Evolutionary conservation across 2,888 invertebrate genomes (phyloP).

Genomic region (Hydroisotoma schaefferi): DNA sequence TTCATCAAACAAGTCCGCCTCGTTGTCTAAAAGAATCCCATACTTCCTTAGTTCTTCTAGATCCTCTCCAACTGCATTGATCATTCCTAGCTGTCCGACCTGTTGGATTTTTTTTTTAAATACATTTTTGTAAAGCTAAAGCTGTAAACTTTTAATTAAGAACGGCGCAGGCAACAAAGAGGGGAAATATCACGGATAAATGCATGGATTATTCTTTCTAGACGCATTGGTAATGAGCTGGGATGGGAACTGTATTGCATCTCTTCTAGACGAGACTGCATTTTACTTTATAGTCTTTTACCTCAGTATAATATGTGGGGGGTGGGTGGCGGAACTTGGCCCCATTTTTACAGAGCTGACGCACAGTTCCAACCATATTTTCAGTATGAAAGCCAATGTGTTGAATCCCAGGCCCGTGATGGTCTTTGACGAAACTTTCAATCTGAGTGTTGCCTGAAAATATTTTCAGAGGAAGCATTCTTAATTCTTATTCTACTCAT

Average conservation of each 20-base stretch:
- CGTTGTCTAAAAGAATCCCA: constrained; percentile 53
- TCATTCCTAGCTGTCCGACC: constrained; percentile 51
- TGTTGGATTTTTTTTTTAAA: too few relatives aligned
- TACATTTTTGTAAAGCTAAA: background rate
- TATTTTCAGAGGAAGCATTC: constrained; percentile 4
- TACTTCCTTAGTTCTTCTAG: constrained; percentile 50
- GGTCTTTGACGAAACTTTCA: constrained; percentile 53
- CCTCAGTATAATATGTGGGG: constrained; percentile 53
- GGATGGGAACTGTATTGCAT: too few relatives aligned
- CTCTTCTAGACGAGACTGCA: too few relatives aligned
- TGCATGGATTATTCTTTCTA: too few relatives aligned
- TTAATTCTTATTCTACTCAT: constrained; percentile 4
- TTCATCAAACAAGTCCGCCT: constrained; percentile 50
- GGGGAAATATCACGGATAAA: too few relatives aligned
- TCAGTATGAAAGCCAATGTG: constrained; percentile 54
- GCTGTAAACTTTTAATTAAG: background rate
- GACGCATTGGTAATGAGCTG: too few relatives aligned
- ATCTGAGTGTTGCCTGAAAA: constrained; percentile 53
- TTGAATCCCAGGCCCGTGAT: constrained; percentile 54
- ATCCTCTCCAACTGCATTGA: constrained; percentile 51
- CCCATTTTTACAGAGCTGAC: constrained; percentile 49
- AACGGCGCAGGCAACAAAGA: constrained; percentile 4
- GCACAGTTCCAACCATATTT: constrained; percentile 52
- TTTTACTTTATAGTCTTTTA: too few relatives aligned
- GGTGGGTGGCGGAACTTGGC: constrained; percentile 54